These are phyloP conservation scores for Oscheius myriophilus DNA, from an alignment of 2,888 invertebrate species.

Conservation along the genomic window DNA sequence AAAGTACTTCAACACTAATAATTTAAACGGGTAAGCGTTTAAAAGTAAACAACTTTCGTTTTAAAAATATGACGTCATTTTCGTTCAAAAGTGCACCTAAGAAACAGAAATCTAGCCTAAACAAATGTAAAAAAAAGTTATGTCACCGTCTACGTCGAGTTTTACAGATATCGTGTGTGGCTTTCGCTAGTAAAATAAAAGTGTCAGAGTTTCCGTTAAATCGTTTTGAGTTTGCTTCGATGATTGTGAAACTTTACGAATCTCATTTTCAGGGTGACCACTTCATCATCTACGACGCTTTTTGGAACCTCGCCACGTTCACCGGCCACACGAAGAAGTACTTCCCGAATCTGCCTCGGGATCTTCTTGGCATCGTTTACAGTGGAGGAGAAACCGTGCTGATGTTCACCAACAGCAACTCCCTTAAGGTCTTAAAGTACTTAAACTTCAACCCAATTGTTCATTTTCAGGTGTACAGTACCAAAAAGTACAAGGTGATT, in stretches of 20 bases:
- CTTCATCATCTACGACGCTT: constrained; percentile 67
- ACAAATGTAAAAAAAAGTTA: no score
- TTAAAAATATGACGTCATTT: no score
- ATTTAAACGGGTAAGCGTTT: no score
- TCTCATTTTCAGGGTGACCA: constrained; percentile 46
- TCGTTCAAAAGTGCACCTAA: no score
- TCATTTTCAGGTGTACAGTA: constrained; percentile 60
- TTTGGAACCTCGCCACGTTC: constrained; percentile 65
- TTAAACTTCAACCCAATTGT: background rate
- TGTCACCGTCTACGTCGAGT: no score
- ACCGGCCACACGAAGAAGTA: constrained; percentile 49
- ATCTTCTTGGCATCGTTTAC: constrained; percentile 63
- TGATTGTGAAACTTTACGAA: background rate
- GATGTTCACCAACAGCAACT: constrained; percentile 60
- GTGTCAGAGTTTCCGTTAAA: no score
- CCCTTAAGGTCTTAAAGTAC: constrained; percentile 51
- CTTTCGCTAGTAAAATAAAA: background rate
- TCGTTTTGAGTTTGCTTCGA: no score
- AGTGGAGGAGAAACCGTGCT: constrained; percentile 55
- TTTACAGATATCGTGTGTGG: no score
- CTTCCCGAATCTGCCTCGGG: constrained; percentile 60
- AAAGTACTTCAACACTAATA: no score
- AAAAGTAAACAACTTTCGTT: no score
- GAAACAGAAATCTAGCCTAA: no score
- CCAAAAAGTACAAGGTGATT: constrained; percentile 59